Evolutionary conservation across 2,888 invertebrate species (phyloP).

Genomic region (Geotrupes spiniger): DNA sequence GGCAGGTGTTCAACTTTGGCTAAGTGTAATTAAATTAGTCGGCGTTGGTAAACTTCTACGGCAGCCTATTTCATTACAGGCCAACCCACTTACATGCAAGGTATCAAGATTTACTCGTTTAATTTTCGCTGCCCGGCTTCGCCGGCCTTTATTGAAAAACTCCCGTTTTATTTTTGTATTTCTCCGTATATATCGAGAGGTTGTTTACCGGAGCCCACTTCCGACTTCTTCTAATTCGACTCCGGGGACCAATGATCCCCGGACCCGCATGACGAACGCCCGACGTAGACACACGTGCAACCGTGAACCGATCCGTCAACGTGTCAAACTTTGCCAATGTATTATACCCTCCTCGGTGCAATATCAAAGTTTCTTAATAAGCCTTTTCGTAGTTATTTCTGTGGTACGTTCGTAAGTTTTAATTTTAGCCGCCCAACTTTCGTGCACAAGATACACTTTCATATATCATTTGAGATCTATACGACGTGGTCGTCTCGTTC

Average conservation of each 20-base stretch:
- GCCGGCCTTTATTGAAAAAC: constrained; percentile 33
- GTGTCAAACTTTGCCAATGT: constrained; percentile 47
- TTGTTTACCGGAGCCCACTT: constrained; percentile 31
- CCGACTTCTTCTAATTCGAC: constrained; percentile 32
- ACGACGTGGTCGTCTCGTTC: no score
- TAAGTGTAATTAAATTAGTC: constrained; percentile 8
- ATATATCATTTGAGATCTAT: no score
- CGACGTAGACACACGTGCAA: constrained; percentile 33
- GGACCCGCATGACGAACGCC: constrained; percentile 19
- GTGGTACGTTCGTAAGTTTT: background rate
- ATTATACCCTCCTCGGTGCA: constrained; percentile 41
- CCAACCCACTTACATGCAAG: constrained; percentile 31
- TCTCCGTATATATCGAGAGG: constrained; percentile 27
- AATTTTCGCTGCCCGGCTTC: constrained; percentile 31
- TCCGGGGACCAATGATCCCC: constrained; percentile 33
- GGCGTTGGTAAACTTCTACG: constrained; percentile 4
- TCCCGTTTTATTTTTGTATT: constrained; percentile 30
- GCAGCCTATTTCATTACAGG: constrained; percentile 11
- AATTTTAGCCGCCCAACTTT: background rate
- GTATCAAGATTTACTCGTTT: constrained; percentile 39
- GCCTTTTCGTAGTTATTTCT: constrained; percentile 36
- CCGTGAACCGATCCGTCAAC: constrained; percentile 42
- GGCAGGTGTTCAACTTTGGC: background rate
- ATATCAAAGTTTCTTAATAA: constrained; percentile 46
- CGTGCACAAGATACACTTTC: no score